phyloP scores from a whole-genome alignment of 2,113 vertebrate species.

The Brachyhypopomus occidentalis region DNA sequence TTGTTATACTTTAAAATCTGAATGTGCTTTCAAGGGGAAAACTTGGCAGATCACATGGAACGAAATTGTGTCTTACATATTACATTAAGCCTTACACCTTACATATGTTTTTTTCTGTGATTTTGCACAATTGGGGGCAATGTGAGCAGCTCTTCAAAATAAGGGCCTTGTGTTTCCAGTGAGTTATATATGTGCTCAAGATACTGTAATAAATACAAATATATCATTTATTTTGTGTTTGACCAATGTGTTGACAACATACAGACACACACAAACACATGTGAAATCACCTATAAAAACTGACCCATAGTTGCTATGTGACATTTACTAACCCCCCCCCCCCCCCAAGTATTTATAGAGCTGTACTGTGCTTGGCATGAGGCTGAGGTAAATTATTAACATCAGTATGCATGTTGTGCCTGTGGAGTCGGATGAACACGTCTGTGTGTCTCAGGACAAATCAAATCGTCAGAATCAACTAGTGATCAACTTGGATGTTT shows the following conservation, averaged over 20 bases:
- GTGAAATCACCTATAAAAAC: constrained; percentile 31
- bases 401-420: constrained; percentile 7
- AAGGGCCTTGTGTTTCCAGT: constrained; percentile 49
- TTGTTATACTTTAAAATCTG: background rate
- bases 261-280: constrained; percentile 12
- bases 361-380: background rate
- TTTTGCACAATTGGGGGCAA: constrained; percentile 55
- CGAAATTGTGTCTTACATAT: too few species aligned
- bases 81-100: constrained; percentile 4
- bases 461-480: background rate
- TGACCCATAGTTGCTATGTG: constrained; percentile 35
- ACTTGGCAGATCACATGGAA: background rate
- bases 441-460: background rate
- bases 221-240: background rate
- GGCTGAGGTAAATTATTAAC: constrained; percentile 23
- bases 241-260: background rate
- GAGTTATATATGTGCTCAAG: constrained; percentile 60
- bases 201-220: constrained; percentile 68
- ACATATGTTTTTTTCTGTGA: constrained; percentile 32
- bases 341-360: constrained; percentile 34
- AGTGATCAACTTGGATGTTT: background rate
- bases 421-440: background rate
- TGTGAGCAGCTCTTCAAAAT: constrained; percentile 18
- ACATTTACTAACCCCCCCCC: background rate
- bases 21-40: background rate